phyloP scores from a whole-genome alignment of 1,140 invertebrate species.

The Nephila pilipes region DNA sequence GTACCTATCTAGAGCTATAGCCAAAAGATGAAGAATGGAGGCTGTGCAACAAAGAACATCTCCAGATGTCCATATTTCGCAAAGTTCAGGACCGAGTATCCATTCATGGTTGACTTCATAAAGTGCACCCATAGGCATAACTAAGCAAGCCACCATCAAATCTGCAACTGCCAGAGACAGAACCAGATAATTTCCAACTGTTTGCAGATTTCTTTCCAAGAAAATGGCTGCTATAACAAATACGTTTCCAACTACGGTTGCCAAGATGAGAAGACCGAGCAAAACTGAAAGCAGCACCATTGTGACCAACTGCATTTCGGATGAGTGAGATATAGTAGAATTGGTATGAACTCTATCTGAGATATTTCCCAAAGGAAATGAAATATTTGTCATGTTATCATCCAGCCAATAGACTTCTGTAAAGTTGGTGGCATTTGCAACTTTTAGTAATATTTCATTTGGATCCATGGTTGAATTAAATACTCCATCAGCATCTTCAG shows the following conservation, averaged over 20 bases:
- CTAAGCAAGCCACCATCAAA: slow-evolving; percentile 90
- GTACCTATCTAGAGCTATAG: slow-evolving; percentile 96
- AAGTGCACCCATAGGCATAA: slow-evolving; percentile 93
- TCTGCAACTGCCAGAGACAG: slow-evolving; percentile 92
- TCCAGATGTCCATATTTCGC: slow-evolving; percentile 95
- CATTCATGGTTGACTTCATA: slow-evolving; percentile 88
- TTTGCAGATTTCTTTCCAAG: slow-evolving; percentile 92
- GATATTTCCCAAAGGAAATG: slow-evolving; percentile 4
- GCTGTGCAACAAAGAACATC: slow-evolving; percentile 96
- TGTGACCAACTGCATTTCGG: slow-evolving; percentile 83
- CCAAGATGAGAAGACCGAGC: slow-evolving; percentile 59
- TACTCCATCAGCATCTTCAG: neutral
- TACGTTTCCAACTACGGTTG: slow-evolving; percentile 88
- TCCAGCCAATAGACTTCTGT: slow-evolving; percentile 52
- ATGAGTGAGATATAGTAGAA: slow-evolving; percentile 83
- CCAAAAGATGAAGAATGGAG: slow-evolving; percentile 95
- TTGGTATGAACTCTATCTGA: neutral
- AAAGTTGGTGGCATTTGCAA: neutral
- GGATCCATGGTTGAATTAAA: neutral
- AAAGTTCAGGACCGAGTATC: slow-evolving; percentile 91
- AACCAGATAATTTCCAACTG: slow-evolving; percentile 93
- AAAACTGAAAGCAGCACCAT: slow-evolving; percentile 46
- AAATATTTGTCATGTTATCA: slow-evolving; percentile 12
- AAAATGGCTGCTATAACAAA: slow-evolving; percentile 96
- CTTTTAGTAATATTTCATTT: neutral